Evolutionary conservation across 2,113 vertebrate genomes (phyloP).

Genomic region (Erpornis zantholeuca): DNA sequence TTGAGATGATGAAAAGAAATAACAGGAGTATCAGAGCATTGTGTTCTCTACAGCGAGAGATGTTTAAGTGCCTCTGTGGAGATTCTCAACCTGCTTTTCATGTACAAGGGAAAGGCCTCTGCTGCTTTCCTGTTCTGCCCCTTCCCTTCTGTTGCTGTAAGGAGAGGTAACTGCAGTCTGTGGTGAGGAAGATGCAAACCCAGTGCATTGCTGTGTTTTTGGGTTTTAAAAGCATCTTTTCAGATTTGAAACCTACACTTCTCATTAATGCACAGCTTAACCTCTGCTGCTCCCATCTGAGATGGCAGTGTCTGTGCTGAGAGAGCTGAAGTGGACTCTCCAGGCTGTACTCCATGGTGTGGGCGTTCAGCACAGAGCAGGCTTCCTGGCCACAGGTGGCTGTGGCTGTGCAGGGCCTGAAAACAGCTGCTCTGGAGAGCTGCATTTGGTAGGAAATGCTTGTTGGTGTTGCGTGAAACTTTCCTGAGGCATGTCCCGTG

Average conservation of each 20-base stretch:
- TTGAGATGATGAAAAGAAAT: neutral
- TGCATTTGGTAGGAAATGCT: accelerated
- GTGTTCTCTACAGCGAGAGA: neutral
- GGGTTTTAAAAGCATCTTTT: neutral
- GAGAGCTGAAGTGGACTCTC: neutral
- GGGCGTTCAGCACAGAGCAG: neutral
- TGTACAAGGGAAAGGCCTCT: neutral
- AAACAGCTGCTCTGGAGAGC: neutral
- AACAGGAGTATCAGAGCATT: neutral
- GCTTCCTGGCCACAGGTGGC: neutral
- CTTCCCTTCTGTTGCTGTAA: neutral
- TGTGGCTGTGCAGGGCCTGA: neutral
- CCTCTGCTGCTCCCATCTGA: neutral
- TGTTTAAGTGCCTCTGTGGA: neutral
- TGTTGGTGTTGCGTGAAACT: neutral
- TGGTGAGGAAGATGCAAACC: neutral
- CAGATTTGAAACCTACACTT: neutral
- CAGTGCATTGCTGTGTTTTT: neutral
- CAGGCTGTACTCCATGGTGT: neutral
- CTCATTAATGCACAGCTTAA: neutral
- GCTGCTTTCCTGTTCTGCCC: neutral
- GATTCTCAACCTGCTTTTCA: neutral
- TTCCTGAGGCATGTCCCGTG: neutral
- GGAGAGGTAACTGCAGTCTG: neutral
- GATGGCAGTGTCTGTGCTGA: neutral